Evolutionary conservation across 2,888 invertebrate genomes (phyloP).

Genomic region (Priocnemis perturbator): DNA sequence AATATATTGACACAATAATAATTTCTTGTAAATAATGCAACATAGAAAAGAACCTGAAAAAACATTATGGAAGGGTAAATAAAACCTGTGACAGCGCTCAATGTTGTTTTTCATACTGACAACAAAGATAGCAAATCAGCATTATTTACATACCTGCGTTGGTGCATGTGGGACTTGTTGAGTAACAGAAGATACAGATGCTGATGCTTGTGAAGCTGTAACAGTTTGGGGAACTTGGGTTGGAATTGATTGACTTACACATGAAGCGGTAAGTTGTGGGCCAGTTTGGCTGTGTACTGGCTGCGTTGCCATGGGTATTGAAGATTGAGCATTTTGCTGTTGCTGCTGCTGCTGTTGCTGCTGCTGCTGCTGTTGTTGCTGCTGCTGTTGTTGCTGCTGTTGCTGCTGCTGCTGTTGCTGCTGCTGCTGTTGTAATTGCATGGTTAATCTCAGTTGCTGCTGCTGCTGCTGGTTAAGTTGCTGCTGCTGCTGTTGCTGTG

Average conservation of each 20-base stretch:
- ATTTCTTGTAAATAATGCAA: too few relatives aligned
- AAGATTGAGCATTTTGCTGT: constrained; percentile 67
- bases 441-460: constrained; percentile 66
- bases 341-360: constrained; percentile 68
- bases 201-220: constrained; percentile 65
- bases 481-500: constrained; percentile 74
- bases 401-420: constrained; percentile 69
- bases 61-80: too few relatives aligned
- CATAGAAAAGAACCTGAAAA: too few relatives aligned
- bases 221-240: constrained; percentile 71
- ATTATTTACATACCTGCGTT: constrained; percentile 54
- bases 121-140: too few relatives aligned
- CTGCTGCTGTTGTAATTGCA: constrained; percentile 65
- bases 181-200: constrained; percentile 60
- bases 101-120: too few relatives aligned
- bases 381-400: constrained; percentile 67
- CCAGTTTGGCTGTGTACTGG: constrained; percentile 62
- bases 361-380: constrained; percentile 70
- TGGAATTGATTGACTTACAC: constrained; percentile 67
- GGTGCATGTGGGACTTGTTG: constrained; percentile 65
- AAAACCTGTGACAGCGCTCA: too few relatives aligned
- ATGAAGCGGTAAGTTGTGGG: constrained; percentile 66
- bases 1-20: too few relatives aligned
- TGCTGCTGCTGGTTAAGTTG: constrained; percentile 70
- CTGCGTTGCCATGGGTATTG: constrained; percentile 71